These are phyloP conservation scores for Linyphia triangularis DNA, from an alignment of 2,888 invertebrate genomes.

Conservation along the genomic window DNA sequence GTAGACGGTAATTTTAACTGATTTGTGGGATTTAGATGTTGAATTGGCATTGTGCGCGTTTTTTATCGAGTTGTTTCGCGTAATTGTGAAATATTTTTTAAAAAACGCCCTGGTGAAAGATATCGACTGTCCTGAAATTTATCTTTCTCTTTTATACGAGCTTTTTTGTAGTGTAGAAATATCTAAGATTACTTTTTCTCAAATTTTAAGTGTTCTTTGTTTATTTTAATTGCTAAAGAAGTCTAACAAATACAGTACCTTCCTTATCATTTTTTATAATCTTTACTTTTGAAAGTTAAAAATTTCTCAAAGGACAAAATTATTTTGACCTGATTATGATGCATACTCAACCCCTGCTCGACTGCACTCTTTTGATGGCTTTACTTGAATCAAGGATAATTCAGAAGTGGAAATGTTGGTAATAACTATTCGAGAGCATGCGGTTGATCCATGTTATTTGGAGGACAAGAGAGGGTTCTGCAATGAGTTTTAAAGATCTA, in stretches of 20 bases:
- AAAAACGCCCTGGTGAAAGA: background rate
- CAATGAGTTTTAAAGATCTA: background rate
- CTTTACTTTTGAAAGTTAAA: no score
- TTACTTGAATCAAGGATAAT: background rate
- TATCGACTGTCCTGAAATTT: background rate
- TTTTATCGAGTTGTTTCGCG: background rate
- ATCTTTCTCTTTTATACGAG: background rate
- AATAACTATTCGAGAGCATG: background rate
- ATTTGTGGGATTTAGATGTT: background rate
- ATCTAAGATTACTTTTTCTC: background rate
- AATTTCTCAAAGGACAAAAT: no score
- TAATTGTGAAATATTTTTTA: background rate
- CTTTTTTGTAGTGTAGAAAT: background rate
- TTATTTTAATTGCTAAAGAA: background rate
- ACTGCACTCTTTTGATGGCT: background rate
- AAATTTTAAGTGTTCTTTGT: background rate
- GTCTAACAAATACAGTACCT: no score
- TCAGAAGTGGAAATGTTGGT: background rate
- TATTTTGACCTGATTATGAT: background rate
- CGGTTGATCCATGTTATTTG: background rate
- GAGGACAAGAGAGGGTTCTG: conserved; percentile 19
- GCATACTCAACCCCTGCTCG: background rate
- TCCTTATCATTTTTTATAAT: no score
- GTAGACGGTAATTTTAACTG: no score
- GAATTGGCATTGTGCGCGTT: background rate